These are phyloP conservation scores for Callyntrura sp. DNA, from an alignment of 2,888 invertebrate species.

Conservation along the genomic window DNA sequence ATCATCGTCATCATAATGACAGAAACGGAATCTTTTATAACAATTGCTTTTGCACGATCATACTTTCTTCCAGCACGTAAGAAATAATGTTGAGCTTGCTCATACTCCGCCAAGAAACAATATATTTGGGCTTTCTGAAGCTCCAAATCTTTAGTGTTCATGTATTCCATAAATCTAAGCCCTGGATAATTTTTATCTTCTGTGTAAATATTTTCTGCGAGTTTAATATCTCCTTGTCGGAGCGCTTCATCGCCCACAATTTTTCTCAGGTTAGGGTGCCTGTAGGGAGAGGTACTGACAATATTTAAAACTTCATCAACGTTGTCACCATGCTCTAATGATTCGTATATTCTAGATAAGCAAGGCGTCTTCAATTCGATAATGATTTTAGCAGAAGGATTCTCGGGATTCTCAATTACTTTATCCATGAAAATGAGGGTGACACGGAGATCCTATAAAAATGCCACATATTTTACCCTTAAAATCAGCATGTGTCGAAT, in stretches of 20 bases:
- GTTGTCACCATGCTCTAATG: slow-evolving; percentile 43
- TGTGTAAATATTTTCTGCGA: slow-evolving; percentile 46
- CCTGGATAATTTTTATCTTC: slow-evolving; percentile 49
- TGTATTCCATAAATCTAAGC: slow-evolving; percentile 52
- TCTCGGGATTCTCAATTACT: slow-evolving; percentile 56
- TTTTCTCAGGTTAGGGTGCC: slow-evolving; percentile 46
- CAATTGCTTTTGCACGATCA: neutral
- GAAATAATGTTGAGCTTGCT: slow-evolving; percentile 62
- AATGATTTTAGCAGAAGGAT: slow-evolving; percentile 36
- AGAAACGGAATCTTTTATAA: too few relatives aligned
- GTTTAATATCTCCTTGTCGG: slow-evolving; percentile 50
- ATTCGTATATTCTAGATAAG: slow-evolving; percentile 31
- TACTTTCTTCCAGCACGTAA: slow-evolving; percentile 60
- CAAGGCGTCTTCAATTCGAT: slow-evolving; percentile 45
- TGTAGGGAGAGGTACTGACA: neutral
- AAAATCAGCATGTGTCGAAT: too few relatives aligned
- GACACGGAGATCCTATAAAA: slow-evolving; percentile 43
- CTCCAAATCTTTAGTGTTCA: slow-evolving; percentile 19
- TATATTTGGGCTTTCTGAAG: slow-evolving; percentile 44
- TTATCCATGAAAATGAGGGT: slow-evolving; percentile 65
- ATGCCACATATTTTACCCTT: too few relatives aligned
- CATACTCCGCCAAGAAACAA: slow-evolving; percentile 51
- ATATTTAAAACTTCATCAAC: slow-evolving; percentile 22
- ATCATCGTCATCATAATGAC: too few relatives aligned
- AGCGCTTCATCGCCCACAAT: slow-evolving; percentile 70